Base-by-base conservation (phyloP, 2,113 vertebrate species). In the Ondatra zibethicus region DNA sequence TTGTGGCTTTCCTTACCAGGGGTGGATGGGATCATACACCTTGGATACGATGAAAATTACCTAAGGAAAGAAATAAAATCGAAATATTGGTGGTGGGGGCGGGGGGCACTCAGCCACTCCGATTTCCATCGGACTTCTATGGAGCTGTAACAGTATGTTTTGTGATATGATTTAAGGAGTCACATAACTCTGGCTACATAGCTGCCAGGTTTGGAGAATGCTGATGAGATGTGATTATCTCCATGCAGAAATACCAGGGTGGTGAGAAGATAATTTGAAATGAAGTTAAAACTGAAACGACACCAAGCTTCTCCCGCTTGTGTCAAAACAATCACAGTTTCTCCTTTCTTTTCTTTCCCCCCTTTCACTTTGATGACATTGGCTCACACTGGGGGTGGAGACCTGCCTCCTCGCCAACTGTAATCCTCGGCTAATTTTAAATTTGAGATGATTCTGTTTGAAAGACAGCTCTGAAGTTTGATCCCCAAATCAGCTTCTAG, bases 321-420 rank as follows among this genome's bases (percentile, higher is more conserved):
- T 97, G 96, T 98, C 96, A 97, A 97, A 97, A 98, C 97, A 98
- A 97, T 90, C 96, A 27, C 91, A 91, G 97, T 73, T 97, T 91
- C 72, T 70, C 92, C 75, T 75, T 73, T 61, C 91, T 94, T 95
- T 75, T 39, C 66, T 45, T 58, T 5, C 17, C 13, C 47, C 33
- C 81, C 88, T 90, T 93, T 96, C 91, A 93, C 78, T 96, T 78
- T 88, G 96, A 68, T 93, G 96, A 94, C 97, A 97, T 63, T 93
- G 88, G 89, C 91, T 97, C 90, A 80, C 95, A 86, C 93, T 82
- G 94, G 95, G 95, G 97, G 96, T 82, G 97, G 97, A 96, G 97
- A 88, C 89, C 36, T 42, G 96, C 88, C 86, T 96, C 65, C 52
- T 25, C 88, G 91, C 91, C 96, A 95, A 96, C 91, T 96, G 95